A percentile compares a stretch with the other conserved stretches of the same genome.
Conservation (phyloP, 2,888 invertebrate species). For the Mactromeris polynyma region DNA sequence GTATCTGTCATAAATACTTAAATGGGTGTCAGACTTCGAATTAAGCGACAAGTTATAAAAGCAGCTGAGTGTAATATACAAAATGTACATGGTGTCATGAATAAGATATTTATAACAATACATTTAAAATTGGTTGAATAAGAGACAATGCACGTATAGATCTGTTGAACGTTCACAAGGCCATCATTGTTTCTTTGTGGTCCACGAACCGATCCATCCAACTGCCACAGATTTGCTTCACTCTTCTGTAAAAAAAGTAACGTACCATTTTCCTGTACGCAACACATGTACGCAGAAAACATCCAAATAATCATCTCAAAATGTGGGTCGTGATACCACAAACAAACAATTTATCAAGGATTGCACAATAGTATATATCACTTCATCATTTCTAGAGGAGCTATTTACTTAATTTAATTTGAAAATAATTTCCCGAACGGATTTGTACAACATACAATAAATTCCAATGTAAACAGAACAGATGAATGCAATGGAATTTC, state of each 20-base stretch:
- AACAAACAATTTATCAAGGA: background rate
- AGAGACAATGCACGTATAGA: background rate
- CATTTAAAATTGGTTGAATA: background rate
- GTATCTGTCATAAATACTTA: background rate
- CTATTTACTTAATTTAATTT: background rate
- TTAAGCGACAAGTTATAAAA: background rate
- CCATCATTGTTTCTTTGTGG: background rate
- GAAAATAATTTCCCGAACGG: too few relatives aligned
- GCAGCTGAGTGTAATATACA: conserved; percentile 1
- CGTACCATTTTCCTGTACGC: too few relatives aligned
- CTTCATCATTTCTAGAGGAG: background rate
- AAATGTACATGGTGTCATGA: background rate
- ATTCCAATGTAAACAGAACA: too few relatives aligned
- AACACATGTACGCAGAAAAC: too few relatives aligned
- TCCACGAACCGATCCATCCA: too few relatives aligned
- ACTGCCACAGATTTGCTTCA: too few relatives aligned
- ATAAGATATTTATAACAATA: background rate
- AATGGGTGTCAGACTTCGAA: background rate
- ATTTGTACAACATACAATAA: too few relatives aligned
- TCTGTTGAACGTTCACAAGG: background rate
- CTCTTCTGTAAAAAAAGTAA: too few relatives aligned
- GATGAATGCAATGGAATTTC: too few relatives aligned
- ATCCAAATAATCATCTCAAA: too few relatives aligned
- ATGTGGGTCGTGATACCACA: too few relatives aligned
- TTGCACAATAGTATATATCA: background rate